Conservation (phyloP, 2,797 vertebrate genomes). For the Sylvia borin region DNA sequence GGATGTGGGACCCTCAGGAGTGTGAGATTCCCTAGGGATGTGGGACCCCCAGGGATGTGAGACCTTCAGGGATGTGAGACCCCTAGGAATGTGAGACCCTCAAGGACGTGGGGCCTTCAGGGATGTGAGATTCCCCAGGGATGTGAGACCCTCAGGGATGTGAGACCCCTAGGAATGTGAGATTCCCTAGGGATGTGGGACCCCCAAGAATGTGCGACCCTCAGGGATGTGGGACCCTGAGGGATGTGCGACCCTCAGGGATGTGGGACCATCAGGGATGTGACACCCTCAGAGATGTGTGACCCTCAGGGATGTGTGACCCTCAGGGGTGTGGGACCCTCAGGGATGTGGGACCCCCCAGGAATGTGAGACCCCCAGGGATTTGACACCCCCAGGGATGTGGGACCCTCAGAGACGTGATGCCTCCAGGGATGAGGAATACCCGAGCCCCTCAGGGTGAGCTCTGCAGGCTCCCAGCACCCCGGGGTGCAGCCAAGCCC, state of each 20-base stretch:
- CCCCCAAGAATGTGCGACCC: background rate
- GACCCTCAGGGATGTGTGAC: background rate
- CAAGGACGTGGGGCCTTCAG: fast-evolving
- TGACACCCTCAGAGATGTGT: background rate
- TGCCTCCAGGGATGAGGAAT: background rate
- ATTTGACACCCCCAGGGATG: background rate
- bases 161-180: background rate
- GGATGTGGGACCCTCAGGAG: too few relatives aligned
- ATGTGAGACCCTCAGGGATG: too few relatives aligned
- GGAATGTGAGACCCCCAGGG: fast-evolving
- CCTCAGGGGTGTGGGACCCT: fast-evolving
- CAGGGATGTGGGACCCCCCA: background rate
- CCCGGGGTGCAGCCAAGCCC: background rate
- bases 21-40: too few relatives aligned
- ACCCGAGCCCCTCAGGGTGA: fast-evolving
- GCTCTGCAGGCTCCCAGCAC: background rate
- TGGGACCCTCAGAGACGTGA: background rate
- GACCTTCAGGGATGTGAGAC: too few relatives aligned
- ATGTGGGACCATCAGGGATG: background rate
- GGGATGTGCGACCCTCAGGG: fast-evolving
- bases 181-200: background rate
- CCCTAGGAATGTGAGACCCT: too few relatives aligned
- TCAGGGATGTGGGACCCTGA: background rate
- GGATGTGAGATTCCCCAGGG: too few relatives aligned
- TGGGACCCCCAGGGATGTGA: fast-evolving